phyloP scores from a whole-genome alignment of 2,888 invertebrate genomes.

The Cheiracanthium punctorium region DNA sequence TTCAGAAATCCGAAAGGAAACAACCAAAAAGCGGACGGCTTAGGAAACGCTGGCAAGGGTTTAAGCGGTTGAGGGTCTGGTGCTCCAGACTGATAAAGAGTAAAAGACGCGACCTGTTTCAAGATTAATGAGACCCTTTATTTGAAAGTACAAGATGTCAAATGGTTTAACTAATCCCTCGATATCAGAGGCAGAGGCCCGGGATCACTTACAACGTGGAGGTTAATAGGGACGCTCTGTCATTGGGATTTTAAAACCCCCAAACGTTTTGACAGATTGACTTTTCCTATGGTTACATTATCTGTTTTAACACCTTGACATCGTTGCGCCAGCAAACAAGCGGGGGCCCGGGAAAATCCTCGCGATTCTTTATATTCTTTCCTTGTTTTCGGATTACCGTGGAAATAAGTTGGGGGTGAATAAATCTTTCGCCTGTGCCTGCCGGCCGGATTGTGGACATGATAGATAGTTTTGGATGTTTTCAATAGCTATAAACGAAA shows the following conservation, averaged over 20 bases:
- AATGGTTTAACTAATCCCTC: slow-evolving; percentile 63
- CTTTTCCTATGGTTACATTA: slow-evolving; percentile 68
- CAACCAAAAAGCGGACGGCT: slow-evolving; percentile 19
- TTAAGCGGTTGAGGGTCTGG: slow-evolving; percentile 56
- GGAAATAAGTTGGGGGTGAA: slow-evolving; percentile 56
- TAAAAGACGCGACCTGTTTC: slow-evolving; percentile 45
- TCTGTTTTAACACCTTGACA: slow-evolving; percentile 69
- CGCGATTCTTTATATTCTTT: slow-evolving; percentile 62
- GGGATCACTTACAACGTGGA: slow-evolving; percentile 45
- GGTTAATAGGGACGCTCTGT: slow-evolving; percentile 68
- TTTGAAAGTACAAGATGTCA: slow-evolving; percentile 70
- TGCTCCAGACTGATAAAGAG: slow-evolving; percentile 63
- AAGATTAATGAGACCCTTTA: slow-evolving; percentile 68
- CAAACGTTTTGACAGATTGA: slow-evolving; percentile 55
- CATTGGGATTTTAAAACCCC: slow-evolving; percentile 64
- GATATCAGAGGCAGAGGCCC: slow-evolving; percentile 31
- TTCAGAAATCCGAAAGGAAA: background rate
- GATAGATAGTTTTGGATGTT: slow-evolving; percentile 62
- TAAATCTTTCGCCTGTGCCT: slow-evolving; percentile 34
- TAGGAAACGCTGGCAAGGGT: background rate
- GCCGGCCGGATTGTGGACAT: slow-evolving; percentile 41
- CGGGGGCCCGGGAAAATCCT: slow-evolving; percentile 37
- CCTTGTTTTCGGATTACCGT: slow-evolving; percentile 60
- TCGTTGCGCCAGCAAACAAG: slow-evolving; percentile 35
- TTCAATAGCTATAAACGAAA: slow-evolving; percentile 62